Conservation (phyloP, 2,113 vertebrate genomes). For the Lamprologus speciosus region DNA sequence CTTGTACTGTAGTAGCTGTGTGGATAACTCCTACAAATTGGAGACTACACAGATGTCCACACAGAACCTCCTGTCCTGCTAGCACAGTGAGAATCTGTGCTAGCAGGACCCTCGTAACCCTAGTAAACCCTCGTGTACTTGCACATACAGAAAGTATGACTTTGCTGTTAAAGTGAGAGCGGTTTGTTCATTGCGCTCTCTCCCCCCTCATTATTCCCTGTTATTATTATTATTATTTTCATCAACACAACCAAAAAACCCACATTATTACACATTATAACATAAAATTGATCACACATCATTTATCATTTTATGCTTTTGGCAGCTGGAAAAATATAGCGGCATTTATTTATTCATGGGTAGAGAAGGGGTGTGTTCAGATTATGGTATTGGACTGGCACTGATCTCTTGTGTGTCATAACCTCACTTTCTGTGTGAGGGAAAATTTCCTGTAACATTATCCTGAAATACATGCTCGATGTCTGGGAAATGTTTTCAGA, state of each 20-base stretch:
- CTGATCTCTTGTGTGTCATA: slow-evolving; percentile 41
- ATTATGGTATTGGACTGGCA: slow-evolving; percentile 40
- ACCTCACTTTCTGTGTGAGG: slow-evolving; percentile 43
- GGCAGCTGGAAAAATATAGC: background rate
- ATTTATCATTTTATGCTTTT: background rate
- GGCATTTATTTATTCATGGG: background rate
- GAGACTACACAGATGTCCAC: background rate
- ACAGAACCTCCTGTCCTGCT: background rate
- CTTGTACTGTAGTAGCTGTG: background rate
- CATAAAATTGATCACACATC: background rate
- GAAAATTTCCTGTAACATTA: slow-evolving; percentile 56
- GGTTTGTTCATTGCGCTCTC: background rate
- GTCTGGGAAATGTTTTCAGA: slow-evolving; percentile 50
- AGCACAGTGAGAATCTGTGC: background rate
- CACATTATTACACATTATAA: background rate
- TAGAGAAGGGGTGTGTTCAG: slow-evolving; percentile 4
- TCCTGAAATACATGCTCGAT: slow-evolving; percentile 33
- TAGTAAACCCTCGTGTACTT: background rate
- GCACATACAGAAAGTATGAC: background rate
- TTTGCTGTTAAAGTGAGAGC: background rate
- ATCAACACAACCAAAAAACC: background rate
- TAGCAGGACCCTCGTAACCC: background rate
- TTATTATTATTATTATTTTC: background rate
- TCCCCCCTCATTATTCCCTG: background rate
- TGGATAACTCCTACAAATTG: background rate